These are phyloP conservation scores for Meloidogyne exigua DNA, from an alignment of 1,140 invertebrate genomes.

Conservation along the genomic window DNA sequence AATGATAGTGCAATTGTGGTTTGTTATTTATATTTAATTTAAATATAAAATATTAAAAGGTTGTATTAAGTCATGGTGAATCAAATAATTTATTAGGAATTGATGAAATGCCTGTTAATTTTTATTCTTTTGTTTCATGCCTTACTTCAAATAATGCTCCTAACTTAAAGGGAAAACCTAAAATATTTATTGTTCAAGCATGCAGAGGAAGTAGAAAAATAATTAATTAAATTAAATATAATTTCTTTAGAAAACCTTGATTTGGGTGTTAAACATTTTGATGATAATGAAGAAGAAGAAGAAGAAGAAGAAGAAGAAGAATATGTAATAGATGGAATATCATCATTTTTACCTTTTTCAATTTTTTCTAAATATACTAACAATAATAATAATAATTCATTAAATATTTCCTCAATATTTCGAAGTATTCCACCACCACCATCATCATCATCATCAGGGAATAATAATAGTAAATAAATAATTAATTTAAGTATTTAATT, in stretches of 20 bases:
- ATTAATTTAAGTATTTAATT: not conserved
- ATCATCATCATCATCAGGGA: not conserved
- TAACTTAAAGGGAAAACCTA: constrained; percentile 72
- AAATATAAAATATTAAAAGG: not conserved
- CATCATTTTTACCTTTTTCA: constrained; percentile 1
- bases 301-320: not conserved
- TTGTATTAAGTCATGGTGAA: constrained; percentile 63
- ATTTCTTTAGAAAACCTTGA: constrained; percentile 18
- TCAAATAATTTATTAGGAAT: constrained; percentile 57
- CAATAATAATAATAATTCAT: constrained; percentile 1
- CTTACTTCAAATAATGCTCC: constrained; percentile 71
- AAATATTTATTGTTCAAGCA: constrained; percentile 77
- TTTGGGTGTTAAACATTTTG: constrained; percentile 6
- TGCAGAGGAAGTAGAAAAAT: constrained; percentile 67
- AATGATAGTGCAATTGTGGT: constrained; percentile 37
- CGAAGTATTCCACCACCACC: not conserved
- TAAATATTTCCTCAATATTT: not conserved
- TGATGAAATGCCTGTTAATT: constrained; percentile 49
- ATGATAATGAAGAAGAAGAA: not conserved
- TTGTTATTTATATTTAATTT: not conserved
- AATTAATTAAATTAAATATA: not conserved
- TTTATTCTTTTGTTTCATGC: constrained; percentile 52
- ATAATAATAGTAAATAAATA: not conserved
- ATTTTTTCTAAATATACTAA: constrained; percentile 7
- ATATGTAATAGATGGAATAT: not conserved